These are phyloP conservation scores for Sterrhoptilus dennistouni DNA, from an alignment of 2,113 vertebrate species.

Conservation along the genomic window DNA sequence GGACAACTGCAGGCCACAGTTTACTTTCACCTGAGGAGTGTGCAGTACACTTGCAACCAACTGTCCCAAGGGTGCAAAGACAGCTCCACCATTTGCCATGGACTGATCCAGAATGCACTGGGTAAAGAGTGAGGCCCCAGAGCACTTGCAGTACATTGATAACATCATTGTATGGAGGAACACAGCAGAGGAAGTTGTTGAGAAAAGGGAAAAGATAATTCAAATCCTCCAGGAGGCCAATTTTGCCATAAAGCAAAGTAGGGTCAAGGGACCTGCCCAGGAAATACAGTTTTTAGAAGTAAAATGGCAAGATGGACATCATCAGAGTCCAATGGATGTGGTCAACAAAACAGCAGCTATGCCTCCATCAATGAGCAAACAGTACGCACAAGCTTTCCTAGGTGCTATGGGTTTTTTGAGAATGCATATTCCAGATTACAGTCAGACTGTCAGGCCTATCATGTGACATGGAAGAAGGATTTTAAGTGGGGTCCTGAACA, in stretches of 20 bases:
- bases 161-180: not conserved
- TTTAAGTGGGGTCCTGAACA: not conserved
- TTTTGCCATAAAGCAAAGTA: not conserved
- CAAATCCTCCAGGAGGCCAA: not conserved
- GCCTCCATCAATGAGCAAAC: not conserved
- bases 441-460: not conserved
- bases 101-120: not conserved
- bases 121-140: not conserved
- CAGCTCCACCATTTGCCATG: not conserved
- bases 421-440: not conserved
- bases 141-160: not conserved
- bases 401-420: not conserved
- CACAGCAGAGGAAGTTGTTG: no score
- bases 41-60: not conserved
- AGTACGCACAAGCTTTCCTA: not conserved
- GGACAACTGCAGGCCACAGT: not conserved
- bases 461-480: not conserved
- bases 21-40: not conserved
- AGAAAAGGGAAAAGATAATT: not conserved
- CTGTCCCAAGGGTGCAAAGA: not conserved
- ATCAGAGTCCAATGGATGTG: not conserved
- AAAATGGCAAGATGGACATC: not conserved
- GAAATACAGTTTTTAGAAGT: not conserved
- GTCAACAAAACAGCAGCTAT: not conserved
- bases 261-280: not conserved